These are phyloP conservation scores for Coelopa pilipes DNA, from an alignment of 2,888 invertebrate species.

Conservation along the genomic window DNA sequence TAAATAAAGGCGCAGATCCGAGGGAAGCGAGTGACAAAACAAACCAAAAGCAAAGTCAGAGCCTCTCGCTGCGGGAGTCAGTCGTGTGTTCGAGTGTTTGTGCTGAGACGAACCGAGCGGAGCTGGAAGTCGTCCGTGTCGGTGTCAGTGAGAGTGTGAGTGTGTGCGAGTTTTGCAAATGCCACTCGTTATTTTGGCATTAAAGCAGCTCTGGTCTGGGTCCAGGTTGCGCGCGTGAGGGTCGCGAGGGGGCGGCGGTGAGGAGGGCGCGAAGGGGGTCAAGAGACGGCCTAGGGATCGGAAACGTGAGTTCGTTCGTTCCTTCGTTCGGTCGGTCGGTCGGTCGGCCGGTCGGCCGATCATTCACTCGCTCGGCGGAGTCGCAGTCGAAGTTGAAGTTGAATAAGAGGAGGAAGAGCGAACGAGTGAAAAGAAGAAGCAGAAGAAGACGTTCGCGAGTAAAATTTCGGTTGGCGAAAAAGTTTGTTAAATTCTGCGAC, in stretches of 20 bases:
- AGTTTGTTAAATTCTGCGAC: not conserved
- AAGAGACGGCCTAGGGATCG: no score
- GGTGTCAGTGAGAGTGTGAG: conserved; percentile 28
- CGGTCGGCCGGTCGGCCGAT: no score
- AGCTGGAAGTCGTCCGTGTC: conserved; percentile 7
- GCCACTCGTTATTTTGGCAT: conserved; percentile 38
- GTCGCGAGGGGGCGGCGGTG: not conserved
- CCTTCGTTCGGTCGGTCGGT: no score
- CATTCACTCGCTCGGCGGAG: no score
- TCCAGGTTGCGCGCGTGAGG: not conserved
- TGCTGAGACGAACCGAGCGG: no score
- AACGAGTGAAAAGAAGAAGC: not conserved
- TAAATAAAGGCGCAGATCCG: conserved; percentile 26
- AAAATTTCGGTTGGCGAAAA: no score
- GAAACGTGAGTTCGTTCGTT: conserved; percentile 5
- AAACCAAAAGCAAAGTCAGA: conserved; percentile 19
- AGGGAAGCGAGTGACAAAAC: not conserved
- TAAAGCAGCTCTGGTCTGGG: conserved; percentile 12
- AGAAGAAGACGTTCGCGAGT: no score
- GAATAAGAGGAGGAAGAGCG: not conserved
- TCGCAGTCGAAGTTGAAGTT: not conserved
- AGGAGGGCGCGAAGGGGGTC: not conserved
- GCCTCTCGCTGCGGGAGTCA: not conserved
- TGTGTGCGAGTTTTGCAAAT: conserved; percentile 40
- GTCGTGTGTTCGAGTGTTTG: not conserved